Evolutionary conservation across 2,797 vertebrate species (phyloP).

Genomic region (Leucoraja ocellata): DNA sequence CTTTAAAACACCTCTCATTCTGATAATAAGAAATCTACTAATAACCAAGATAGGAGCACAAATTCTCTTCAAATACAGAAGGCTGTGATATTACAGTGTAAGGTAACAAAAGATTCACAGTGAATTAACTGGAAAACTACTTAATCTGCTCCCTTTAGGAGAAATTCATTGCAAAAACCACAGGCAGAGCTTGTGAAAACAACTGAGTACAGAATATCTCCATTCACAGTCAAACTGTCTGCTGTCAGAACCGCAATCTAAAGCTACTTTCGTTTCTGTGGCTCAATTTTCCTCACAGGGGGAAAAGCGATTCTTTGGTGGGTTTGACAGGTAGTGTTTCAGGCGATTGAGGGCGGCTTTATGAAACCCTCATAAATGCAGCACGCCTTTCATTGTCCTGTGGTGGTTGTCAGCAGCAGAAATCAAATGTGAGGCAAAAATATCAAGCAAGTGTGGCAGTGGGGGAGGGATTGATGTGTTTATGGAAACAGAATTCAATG

Average conservation of each 20-base stretch:
- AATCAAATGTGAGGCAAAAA: slow-evolving; percentile 76
- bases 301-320: slow-evolving; percentile 72
- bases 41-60: neutral
- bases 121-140: slow-evolving; percentile 80
- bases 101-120: slow-evolving; percentile 71
- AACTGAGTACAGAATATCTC: slow-evolving; percentile 86
- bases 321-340: slow-evolving; percentile 73
- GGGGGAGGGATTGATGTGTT: neutral
- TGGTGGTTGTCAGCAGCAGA: slow-evolving; percentile 73
- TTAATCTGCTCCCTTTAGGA: slow-evolving; percentile 72
- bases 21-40: neutral
- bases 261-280: slow-evolving; percentile 78
- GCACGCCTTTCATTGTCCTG: slow-evolving; percentile 73
- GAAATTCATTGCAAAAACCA: slow-evolving; percentile 73
- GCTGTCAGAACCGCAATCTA: slow-evolving; percentile 79
- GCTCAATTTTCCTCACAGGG: slow-evolving; percentile 72
- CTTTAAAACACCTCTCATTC: neutral
- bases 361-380: slow-evolving; percentile 77
- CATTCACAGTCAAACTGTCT: slow-evolving; percentile 95
- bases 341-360: slow-evolving; percentile 75
- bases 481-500: slow-evolving; percentile 18
- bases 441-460: slow-evolving; percentile 67
- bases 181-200: slow-evolving; percentile 96
- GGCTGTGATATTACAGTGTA: slow-evolving; percentile 66
- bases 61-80: neutral